These are phyloP conservation scores for Leptoteleia sp. DNA, from an alignment of 1,140 invertebrate species.

Conservation along the genomic window DNA sequence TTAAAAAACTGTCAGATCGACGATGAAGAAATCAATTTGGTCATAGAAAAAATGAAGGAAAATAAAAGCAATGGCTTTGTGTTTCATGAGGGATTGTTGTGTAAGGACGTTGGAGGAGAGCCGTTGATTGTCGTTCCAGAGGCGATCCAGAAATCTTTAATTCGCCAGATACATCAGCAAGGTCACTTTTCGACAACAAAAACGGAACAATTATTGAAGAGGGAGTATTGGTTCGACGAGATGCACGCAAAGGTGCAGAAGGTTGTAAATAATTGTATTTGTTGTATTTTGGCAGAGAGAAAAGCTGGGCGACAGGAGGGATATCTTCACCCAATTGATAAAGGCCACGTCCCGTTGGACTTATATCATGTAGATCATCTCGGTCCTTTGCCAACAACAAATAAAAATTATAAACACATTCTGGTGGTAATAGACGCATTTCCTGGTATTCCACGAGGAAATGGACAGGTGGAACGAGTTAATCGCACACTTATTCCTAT, in stretches of 20 bases:
- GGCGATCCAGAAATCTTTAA: no score
- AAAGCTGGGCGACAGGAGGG: neutral
- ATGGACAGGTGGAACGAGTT: neutral
- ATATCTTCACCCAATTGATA: neutral
- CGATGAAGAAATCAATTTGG: no score
- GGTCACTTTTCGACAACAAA: neutral
- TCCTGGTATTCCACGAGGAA: neutral
- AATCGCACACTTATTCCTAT: neutral
- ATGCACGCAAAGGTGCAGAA: neutral
- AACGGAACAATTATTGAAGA: neutral
- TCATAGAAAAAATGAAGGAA: no score
- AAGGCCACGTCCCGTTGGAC: neutral
- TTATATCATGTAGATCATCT: slow-evolving; percentile 1
- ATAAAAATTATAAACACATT: neutral
- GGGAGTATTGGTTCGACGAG: neutral
- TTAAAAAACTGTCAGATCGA: no score
- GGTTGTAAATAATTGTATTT: neutral
- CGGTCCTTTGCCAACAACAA: neutral
- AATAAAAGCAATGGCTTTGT: no score
- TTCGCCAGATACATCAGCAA: no score
- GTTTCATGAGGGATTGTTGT: no score
- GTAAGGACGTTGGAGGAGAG: no score
- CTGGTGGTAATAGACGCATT: neutral
- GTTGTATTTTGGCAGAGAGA: neutral
- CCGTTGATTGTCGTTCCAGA: no score